Percentiles rank a stretch among this genome's conserved stretches.
Evolutionary conservation across 2,797 vertebrate species (phyloP).

Genomic region (Pipistrellus kuhlii): DNA sequence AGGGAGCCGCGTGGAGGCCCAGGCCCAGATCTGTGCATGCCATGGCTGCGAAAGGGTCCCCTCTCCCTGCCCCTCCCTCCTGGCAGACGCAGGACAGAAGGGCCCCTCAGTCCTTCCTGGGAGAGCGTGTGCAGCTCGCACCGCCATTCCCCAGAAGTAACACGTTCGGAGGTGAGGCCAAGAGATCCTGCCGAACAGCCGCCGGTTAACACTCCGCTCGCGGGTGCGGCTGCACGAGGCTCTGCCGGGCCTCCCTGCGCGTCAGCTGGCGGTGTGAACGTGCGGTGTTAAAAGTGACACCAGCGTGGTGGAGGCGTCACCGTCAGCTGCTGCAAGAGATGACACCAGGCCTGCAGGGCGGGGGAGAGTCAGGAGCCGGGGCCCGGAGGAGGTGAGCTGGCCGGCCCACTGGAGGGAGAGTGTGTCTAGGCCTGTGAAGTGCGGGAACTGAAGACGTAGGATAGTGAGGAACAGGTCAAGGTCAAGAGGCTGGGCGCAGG

Average conservation of each 20-base stretch:
- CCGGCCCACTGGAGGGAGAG: background rate
- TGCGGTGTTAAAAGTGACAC: slow-evolving; percentile 83
- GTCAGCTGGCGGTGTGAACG: slow-evolving; percentile 76
- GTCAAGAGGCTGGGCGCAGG: background rate
- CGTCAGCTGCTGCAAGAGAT: slow-evolving; percentile 79
- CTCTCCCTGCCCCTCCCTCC: background rate
- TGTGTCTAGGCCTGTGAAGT: background rate
- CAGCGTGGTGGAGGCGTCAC: slow-evolving; percentile 71
- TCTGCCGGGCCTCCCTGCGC: slow-evolving; percentile 66
- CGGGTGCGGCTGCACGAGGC: slow-evolving; percentile 67
- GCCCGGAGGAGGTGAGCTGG: background rate
- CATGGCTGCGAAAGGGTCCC: background rate
- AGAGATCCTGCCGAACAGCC: slow-evolving; percentile 74
- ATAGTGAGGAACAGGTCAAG: background rate
- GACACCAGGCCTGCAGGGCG: slow-evolving; percentile 75
- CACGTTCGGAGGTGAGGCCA: slow-evolving; percentile 78
- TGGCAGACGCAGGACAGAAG: background rate
- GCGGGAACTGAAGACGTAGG: background rate
- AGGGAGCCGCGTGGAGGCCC: background rate
- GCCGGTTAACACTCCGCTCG: slow-evolving; percentile 76
- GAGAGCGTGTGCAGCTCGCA: background rate
- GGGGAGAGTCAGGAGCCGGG: slow-evolving; percentile 65
- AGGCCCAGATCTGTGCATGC: background rate
- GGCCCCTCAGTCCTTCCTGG: background rate
- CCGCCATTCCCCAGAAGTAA: slow-evolving; percentile 74